Evolutionary conservation across 2,113 vertebrate genomes (phyloP).

Genomic region (Ranitomeya variabilis): DNA sequence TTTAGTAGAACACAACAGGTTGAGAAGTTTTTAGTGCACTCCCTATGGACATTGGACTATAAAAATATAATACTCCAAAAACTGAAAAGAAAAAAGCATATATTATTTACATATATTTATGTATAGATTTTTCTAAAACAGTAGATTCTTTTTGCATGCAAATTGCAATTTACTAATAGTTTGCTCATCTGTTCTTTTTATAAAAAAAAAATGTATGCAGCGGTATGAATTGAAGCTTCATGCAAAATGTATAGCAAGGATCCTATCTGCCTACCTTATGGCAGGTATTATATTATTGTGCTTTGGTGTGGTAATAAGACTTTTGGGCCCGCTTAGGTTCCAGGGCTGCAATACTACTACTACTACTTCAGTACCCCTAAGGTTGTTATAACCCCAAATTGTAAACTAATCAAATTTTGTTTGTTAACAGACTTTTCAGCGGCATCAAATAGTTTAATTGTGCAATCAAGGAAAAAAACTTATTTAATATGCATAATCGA

Average conservation of each 20-base stretch:
- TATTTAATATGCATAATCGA: too few relatives aligned
- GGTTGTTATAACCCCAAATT: neutral
- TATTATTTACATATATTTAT: neutral
- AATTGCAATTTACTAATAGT: neutral
- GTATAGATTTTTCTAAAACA: neutral
- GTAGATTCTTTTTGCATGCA: neutral
- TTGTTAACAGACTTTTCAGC: too few relatives aligned
- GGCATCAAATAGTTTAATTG: too few relatives aligned
- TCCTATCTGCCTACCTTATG: neutral
- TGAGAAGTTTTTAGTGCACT: neutral
- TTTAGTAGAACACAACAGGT: conserved; percentile 33
- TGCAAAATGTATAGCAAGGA: neutral
- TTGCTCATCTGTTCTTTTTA: neutral
- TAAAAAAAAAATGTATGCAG: neutral
- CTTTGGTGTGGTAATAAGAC: neutral
- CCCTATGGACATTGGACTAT: conserved; percentile 16
- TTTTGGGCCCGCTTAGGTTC: neutral
- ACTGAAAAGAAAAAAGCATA: neutral
- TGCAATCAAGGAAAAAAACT: too few relatives aligned
- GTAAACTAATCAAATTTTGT: too few relatives aligned
- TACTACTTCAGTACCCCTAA: neutral
- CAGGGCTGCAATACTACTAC: neutral
- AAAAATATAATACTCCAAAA: neutral
- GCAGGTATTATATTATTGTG: neutral
- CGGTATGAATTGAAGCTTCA: neutral